Conservation (phyloP, 2,113 vertebrate species). For the Trinectes maculatus region DNA sequence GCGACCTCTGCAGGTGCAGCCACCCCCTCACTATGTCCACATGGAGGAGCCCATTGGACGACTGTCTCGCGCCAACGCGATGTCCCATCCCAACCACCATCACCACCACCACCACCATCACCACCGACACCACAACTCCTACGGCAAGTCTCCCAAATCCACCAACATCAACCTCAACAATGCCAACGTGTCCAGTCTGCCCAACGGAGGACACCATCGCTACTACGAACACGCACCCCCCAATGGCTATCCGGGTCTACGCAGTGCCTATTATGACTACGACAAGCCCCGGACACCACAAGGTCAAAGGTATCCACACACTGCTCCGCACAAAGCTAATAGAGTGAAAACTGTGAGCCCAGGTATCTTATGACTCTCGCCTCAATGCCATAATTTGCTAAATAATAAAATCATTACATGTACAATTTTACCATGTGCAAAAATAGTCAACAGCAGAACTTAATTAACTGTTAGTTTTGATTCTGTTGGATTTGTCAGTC, state of each 20-base stretch:
- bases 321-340: no score
- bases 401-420: no score
- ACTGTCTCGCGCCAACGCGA: conserved; percentile 88
- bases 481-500: no score
- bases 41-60: conserved; percentile 89
- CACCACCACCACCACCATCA: conserved; percentile 90
- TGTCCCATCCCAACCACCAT: conserved; percentile 90
- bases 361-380: no score
- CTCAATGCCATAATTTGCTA: no score
- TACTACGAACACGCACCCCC: conserved; percentile 87
- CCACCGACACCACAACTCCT: conserved; percentile 89
- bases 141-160: conserved; percentile 93
- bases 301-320: conserved; percentile 88
- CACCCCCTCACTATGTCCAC: conserved; percentile 89
- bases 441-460: no score
- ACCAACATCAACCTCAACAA: conserved; percentile 99
- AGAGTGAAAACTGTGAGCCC: no score
- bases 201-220: conserved; percentile 88
- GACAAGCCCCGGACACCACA: conserved; percentile 87
- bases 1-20: conserved; percentile 95
- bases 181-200: conserved; percentile 92
- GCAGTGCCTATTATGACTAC: conserved; percentile 82
- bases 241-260: conserved; percentile 84
- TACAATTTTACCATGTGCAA: no score
- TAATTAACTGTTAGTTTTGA: no score